phyloP scores from a whole-genome alignment of 35 echinoderm and acorn worm genomes.

The Ptychodera flava region DNA sequence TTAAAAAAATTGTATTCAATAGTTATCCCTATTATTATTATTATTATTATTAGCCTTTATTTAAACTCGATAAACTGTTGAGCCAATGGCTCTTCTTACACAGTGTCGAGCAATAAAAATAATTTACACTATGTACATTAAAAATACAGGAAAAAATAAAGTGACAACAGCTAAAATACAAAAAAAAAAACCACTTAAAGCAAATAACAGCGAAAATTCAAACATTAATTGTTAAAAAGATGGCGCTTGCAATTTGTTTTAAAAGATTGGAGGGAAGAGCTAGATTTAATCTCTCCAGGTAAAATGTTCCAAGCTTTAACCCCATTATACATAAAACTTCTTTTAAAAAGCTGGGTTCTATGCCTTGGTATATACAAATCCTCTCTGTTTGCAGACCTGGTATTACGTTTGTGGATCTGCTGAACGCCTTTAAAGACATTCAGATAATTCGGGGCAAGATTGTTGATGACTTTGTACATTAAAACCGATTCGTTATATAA shows the following conservation, averaged over 20 bases:
- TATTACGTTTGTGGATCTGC: not conserved
- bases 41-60: conserved; percentile 2
- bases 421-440: not conserved
- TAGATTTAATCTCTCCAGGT: not conserved
- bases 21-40: not conserved
- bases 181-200: not conserved
- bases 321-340: not conserved
- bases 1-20: no score
- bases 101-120: not conserved
- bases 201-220: not conserved
- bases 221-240: not conserved
- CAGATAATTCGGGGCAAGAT: no score
- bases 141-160: not conserved
- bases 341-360: not conserved
- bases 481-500: no score
- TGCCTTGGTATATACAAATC: not conserved
- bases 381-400: not conserved
- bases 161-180: not conserved
- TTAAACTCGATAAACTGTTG: not conserved
- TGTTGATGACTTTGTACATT: no score
- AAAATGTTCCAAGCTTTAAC: not conserved
- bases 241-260: not conserved
- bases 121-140: not conserved
- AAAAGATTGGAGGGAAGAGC: not conserved
- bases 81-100: not conserved